These are phyloP conservation scores for Diplodus sargus DNA, from an alignment of 2,797 vertebrate genomes.

Conservation along the genomic window DNA sequence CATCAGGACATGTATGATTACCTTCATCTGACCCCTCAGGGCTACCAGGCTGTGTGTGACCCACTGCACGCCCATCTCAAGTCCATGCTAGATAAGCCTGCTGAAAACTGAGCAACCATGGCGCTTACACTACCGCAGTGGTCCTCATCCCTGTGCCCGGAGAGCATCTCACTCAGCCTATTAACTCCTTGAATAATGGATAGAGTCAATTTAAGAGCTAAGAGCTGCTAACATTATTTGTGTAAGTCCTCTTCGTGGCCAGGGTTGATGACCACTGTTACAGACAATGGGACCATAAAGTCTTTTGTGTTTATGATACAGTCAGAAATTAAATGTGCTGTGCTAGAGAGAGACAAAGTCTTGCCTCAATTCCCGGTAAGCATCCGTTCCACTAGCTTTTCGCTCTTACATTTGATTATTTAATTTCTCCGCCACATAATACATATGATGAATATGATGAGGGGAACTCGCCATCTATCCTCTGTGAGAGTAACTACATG, in stretches of 20 bases:
- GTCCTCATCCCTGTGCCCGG: conserved; percentile 61
- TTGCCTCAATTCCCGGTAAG: conserved; percentile 31
- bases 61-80: conserved; percentile 86
- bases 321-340: conserved; percentile 60
- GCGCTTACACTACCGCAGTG: conserved; percentile 69
- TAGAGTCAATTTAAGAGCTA: conserved; percentile 45
- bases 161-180: conserved; percentile 44
- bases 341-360: conserved; percentile 54
- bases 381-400: conserved; percentile 37
- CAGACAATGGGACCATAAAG: conserved; percentile 67
- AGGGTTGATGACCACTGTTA: conserved; percentile 75
- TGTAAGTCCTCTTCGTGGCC: conserved; percentile 52
- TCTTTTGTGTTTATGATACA: conserved; percentile 65
- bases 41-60: conserved; percentile 90
- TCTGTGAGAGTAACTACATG: neutral
- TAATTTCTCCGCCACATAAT: conserved; percentile 24
- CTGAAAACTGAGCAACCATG: conserved; percentile 73
- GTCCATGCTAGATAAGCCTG: conserved; percentile 84
- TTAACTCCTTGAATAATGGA: conserved; percentile 49
- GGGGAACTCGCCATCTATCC: neutral
- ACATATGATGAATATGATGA: conserved; percentile 22
- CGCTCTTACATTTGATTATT: conserved; percentile 5
- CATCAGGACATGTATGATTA: conserved; percentile 96
- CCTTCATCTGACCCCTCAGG: conserved; percentile 90
- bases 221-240: conserved; percentile 42